Evolutionary conservation across 2,113 vertebrate genomes (phyloP).

Genomic region (Istiophorus platypterus): DNA sequence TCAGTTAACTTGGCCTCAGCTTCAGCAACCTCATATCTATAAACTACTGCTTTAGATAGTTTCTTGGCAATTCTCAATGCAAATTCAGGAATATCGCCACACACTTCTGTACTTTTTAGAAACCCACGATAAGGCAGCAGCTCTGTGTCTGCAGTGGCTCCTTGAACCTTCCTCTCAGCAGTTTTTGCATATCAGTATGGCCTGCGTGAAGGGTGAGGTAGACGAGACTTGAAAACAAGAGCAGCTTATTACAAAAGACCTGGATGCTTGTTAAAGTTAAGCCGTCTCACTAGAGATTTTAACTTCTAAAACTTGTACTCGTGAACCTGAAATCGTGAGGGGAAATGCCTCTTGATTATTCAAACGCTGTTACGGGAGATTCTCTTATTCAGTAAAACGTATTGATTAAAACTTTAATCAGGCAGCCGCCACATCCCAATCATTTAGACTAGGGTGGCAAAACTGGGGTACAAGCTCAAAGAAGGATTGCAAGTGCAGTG

Average conservation of each 20-base stretch:
- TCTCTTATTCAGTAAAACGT: constrained; percentile 22
- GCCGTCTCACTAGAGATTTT: constrained; percentile 31
- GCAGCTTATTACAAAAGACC: constrained; percentile 47
- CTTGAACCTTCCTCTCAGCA: constrained; percentile 13
- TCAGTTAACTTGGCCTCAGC: constrained; percentile 41
- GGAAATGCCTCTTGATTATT: constrained; percentile 50
- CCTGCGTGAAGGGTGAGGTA: constrained; percentile 4
- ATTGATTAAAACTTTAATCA: constrained; percentile 50
- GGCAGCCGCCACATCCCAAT: neutral
- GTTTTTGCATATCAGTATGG: constrained; percentile 34
- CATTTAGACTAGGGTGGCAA: constrained; percentile 14
- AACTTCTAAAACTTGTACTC: constrained; percentile 43
- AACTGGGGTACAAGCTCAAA: constrained; percentile 2
- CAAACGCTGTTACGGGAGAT: constrained; percentile 47
- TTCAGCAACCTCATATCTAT: constrained; percentile 45
- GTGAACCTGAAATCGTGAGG: constrained; percentile 31
- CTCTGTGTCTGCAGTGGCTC: constrained; percentile 12
- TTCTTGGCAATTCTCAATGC: constrained; percentile 49
- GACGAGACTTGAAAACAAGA: constrained; percentile 46
- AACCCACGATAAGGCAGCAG: constrained; percentile 21
- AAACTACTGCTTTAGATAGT: constrained; percentile 37
- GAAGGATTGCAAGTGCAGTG: neutral
- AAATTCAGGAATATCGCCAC: constrained; percentile 28
- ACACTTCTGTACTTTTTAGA: neutral
- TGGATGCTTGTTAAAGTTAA: constrained; percentile 43